Evolutionary conservation across 2,113 vertebrate species (phyloP).

Genomic region (Taurulus bubalis): DNA sequence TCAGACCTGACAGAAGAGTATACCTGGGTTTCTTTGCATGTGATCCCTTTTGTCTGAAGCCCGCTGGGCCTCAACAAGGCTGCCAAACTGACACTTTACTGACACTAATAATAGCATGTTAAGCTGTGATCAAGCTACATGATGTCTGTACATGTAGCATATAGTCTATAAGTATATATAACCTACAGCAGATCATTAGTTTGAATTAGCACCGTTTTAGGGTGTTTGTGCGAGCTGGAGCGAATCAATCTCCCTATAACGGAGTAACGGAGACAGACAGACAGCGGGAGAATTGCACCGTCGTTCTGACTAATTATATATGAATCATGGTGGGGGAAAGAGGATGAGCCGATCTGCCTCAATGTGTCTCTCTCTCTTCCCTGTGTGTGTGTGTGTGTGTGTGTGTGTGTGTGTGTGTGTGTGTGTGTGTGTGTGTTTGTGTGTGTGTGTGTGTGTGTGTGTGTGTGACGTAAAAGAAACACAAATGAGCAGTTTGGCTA

Average conservation of each 20-base stretch:
- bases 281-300: conserved; percentile 37
- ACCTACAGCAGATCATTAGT: background rate
- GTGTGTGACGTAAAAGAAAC: conserved; percentile 77
- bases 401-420: too few relatives aligned
- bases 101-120: background rate
- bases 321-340: conserved; percentile 54
- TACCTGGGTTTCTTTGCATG: background rate
- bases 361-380: conserved; percentile 5
- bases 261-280: conserved; percentile 46
- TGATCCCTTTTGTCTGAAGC: background rate
- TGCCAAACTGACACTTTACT: background rate
- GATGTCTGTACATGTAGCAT: background rate
- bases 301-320: conserved; percentile 58
- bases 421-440: too few relatives aligned
- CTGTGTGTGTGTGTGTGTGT: background rate
- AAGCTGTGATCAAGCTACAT: background rate
- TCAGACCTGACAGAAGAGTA: background rate
- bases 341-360: conserved; percentile 39
- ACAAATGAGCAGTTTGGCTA: conserved; percentile 80
- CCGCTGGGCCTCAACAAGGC: background rate
- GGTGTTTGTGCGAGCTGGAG: background rate
- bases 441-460: too few relatives aligned
- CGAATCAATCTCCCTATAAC: too few relatives aligned
- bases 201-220: conserved; percentile 24
- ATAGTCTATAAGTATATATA: background rate